Evolutionary conservation across 1,140 invertebrate genomes (phyloP).

Genomic region (Coelopa frigida): DNA sequence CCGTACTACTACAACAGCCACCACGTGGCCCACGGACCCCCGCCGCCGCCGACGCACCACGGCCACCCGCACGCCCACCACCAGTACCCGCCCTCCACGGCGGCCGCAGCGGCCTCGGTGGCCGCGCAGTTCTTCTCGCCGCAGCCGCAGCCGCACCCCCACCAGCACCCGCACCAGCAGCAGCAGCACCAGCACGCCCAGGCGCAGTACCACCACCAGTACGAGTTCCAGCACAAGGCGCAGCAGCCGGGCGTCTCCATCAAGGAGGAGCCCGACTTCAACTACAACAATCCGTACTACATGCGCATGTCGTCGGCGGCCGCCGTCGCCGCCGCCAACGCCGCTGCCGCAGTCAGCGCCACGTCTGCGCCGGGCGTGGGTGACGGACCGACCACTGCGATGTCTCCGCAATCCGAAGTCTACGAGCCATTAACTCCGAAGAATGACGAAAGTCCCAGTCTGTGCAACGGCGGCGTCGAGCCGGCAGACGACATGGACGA

Average conservation of each 20-base stretch:
- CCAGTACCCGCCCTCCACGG: background rate
- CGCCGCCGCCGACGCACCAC: too few species aligned
- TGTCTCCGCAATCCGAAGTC: slow-evolving; percentile 36
- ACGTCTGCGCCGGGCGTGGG: slow-evolving; percentile 24
- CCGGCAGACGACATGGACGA: slow-evolving; percentile 33
- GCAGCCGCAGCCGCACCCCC: slow-evolving; percentile 6
- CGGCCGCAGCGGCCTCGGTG: slow-evolving; percentile 8
- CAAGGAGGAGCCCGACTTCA: slow-evolving; percentile 31
- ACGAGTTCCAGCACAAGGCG: slow-evolving; percentile 9
- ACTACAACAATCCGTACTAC: slow-evolving; percentile 35
- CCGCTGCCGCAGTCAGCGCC: slow-evolving; percentile 20
- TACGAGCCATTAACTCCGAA: slow-evolving; percentile 42
- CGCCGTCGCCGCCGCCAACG: slow-evolving; percentile 14
- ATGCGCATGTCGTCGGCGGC: slow-evolving; percentile 23
- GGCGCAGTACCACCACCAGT: slow-evolving; percentile 15
- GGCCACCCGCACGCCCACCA: slow-evolving; percentile 20
- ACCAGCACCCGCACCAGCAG: slow-evolving; percentile 9
- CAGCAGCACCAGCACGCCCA: slow-evolving; percentile 11
- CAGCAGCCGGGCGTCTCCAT: background rate
- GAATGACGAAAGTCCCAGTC: slow-evolving; percentile 41
- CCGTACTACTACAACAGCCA: slow-evolving; percentile 33
- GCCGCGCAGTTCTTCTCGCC: slow-evolving; percentile 20
- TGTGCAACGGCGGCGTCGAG: slow-evolving; percentile 32
- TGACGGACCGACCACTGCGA: slow-evolving; percentile 18
- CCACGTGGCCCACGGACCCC: slow-evolving; percentile 14